Conservation (phyloP, 1,140 invertebrate genomes). For the Penaeus japonicus region DNA sequence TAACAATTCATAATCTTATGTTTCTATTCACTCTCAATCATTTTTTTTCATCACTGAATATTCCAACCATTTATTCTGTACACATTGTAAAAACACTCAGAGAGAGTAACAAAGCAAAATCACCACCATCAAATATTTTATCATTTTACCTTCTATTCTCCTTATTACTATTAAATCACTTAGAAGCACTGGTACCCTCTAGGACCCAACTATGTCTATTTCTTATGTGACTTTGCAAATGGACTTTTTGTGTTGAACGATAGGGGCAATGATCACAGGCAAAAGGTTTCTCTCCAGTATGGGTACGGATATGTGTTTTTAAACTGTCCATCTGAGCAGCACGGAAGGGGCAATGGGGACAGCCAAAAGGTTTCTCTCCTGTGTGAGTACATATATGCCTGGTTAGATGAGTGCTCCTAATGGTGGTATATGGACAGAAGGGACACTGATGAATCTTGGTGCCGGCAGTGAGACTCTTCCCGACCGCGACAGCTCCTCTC, state of each 20-base stretch:
- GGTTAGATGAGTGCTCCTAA: slow-evolving; percentile 49
- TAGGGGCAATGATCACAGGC: slow-evolving; percentile 41
- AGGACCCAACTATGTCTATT: slow-evolving; percentile 45
- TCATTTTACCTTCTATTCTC: slow-evolving; percentile 10
- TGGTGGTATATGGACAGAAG: slow-evolving; percentile 50
- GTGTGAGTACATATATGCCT: slow-evolving; percentile 49
- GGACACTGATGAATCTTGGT: slow-evolving; percentile 52
- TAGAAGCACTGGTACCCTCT: slow-evolving; percentile 2
- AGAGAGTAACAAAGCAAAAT: no score
- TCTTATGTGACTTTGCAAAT: slow-evolving; percentile 49
- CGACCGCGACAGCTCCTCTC: slow-evolving; percentile 26
- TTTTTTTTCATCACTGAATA: no score
- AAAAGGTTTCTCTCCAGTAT: slow-evolving; percentile 51
- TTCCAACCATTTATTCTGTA: no score
- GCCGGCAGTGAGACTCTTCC: slow-evolving; percentile 12
- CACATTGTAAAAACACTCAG: no score
- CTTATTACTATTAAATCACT: not conserved
- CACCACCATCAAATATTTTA: no score
- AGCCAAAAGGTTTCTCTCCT: slow-evolving; percentile 43
- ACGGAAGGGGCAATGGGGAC: slow-evolving; percentile 46
- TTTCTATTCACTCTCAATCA: no score
- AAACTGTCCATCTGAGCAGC: slow-evolving; percentile 51
- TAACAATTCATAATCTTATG: no score
- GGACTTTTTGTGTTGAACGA: slow-evolving; percentile 47
- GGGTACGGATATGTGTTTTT: slow-evolving; percentile 46